Percentiles rank a stretch among this genome's conserved stretches.
Evolutionary conservation across 2,113 vertebrate species (phyloP).

Genomic region (Cavia porcellus): DNA sequence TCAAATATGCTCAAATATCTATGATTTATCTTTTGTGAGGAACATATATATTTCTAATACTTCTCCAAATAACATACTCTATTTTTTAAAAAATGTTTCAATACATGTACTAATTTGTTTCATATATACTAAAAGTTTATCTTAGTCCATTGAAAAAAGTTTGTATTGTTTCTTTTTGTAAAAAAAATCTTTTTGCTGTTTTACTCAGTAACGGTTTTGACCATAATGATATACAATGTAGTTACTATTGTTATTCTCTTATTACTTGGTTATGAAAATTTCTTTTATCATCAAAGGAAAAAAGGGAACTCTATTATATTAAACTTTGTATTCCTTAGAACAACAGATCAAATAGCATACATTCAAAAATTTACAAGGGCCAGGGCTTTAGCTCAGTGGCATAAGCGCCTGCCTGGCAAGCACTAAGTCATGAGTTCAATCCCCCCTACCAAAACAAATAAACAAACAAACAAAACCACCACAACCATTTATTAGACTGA

Average conservation of each 20-base stretch:
- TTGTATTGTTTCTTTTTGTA: not conserved
- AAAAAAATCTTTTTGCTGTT: not conserved
- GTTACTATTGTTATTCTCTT: not conserved
- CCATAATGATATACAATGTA: not conserved
- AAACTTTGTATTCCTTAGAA: not conserved
- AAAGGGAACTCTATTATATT: not conserved
- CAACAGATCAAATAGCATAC: not conserved
- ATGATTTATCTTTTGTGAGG: not conserved
- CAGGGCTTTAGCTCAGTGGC: too few relatives aligned
- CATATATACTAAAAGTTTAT: not conserved
- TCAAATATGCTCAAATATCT: not conserved
- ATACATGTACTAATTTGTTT: not conserved
- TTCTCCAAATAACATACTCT: not conserved
- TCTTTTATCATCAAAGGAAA: not conserved
- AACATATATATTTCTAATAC: not conserved
- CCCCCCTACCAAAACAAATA: too few relatives aligned
- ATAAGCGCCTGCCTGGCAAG: too few relatives aligned
- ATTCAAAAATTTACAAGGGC: not conserved
- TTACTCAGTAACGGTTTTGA: not conserved
- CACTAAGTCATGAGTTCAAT: too few relatives aligned
- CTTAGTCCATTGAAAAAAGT: not conserved
- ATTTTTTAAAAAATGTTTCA: not conserved
- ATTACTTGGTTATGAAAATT: not conserved
- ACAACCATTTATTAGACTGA: conserved; percentile 11
- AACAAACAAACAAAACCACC: too few relatives aligned